These are phyloP conservation scores for Hetaerina titia DNA, from an alignment of 2,888 invertebrate species.

Conservation along the genomic window DNA sequence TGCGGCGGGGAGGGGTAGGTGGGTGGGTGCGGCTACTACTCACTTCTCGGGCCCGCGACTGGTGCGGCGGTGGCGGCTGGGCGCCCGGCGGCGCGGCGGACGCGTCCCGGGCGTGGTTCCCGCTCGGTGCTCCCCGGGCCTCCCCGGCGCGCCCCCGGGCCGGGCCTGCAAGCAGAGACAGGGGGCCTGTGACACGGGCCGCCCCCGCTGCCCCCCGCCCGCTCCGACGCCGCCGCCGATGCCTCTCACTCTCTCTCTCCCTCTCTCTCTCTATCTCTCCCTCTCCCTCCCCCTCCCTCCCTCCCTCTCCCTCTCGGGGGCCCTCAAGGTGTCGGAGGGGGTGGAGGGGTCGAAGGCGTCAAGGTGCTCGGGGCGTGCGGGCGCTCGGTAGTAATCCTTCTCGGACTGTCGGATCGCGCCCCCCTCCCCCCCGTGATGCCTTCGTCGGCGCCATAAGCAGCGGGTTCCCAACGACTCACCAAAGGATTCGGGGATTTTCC, in stretches of 20 bases:
- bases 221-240: background rate
- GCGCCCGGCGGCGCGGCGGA: background rate
- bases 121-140: background rate
- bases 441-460: too few species aligned
- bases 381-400: too few species aligned
- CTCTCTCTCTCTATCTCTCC: background rate
- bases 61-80: background rate
- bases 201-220: background rate
- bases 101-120: background rate
- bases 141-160: background rate
- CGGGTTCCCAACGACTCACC: too few species aligned
- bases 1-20: background rate
- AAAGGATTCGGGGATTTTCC: too few species aligned
- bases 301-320: too few species aligned
- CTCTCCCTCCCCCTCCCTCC: background rate
- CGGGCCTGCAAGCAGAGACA: background rate
- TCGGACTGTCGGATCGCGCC: too few species aligned
- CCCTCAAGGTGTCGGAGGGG: too few species aligned
- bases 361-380: too few species aligned
- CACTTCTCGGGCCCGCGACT: background rate
- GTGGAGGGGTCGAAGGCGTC: too few species aligned
- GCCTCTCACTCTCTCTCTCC: background rate
- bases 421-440: too few species aligned
- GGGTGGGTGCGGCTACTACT: background rate
- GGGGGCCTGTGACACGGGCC: background rate